Base-by-base conservation (phyloP, 2,888 invertebrate genomes). In the Lordiphosa andalusiaca region DNA sequence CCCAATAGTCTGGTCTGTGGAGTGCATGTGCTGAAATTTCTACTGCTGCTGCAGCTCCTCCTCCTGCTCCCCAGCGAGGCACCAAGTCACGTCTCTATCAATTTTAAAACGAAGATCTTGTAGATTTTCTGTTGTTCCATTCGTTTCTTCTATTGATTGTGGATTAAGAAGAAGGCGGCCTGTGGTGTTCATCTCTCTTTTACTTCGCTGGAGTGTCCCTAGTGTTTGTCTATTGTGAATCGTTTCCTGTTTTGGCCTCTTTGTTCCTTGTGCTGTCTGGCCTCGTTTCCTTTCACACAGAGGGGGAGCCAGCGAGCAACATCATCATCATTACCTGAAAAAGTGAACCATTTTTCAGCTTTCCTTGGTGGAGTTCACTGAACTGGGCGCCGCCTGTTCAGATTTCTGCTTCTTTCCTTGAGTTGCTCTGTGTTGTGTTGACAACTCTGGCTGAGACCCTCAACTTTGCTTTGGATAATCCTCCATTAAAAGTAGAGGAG, bases 221-320 rank as follows among this genome's bases (percentile, higher is more conserved):
- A 60, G 65, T 73, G 67, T 67, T 71, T 70, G 71, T 71, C 77
- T 71, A 77, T 77, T 80, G 81, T 77, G 76, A 67, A 67, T 63
- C 77, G 71, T 73, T 81, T 77, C 81, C 77, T 80, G 77, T 78
- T 69, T 30, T 35, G 46, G 39, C 53, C 37, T 64, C 76, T 75
- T 75, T 76, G 77, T 76, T 63, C 62, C 50, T 61, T 47, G 50
- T 41, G 13, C 33, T 54, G 62, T 54, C 62, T 63, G 63, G 62
- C 63, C 63, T 47, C 63, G 62, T 63, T 76, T 76, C 76, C 80
- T 80, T 76, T 80, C 76, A 80, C 80, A 73, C 80, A 73, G 73
- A 6, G 77, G 30, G 30, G 81, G 58, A 71, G 61, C 70, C 38
- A 19, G 46, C 30, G 9, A 30, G 30, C 40, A 40, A 30, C 44